Evolutionary conservation across 2,888 invertebrate species (phyloP).

Genomic region (Rhabditophanes sp.): DNA sequence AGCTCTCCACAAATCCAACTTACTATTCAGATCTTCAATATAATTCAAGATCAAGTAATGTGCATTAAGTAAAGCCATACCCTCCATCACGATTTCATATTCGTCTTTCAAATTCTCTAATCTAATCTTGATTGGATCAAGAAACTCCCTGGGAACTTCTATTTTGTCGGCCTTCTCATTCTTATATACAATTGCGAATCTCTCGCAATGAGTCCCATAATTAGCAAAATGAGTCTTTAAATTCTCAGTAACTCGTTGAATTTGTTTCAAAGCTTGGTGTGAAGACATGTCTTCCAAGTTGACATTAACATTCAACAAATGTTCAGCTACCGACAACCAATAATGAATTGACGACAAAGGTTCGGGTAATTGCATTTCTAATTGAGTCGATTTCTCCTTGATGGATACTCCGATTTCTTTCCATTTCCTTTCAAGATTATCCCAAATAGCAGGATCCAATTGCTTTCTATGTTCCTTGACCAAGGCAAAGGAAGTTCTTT

Average conservation of each 20-base stretch:
- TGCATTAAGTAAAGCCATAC: constrained; percentile 23
- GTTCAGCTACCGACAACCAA: constrained; percentile 13
- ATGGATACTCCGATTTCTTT: constrained; percentile 8
- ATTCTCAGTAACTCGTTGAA: constrained; percentile 4
- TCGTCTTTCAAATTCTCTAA: constrained; percentile 25
- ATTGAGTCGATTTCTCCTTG: constrained; percentile 9
- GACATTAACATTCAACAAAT: constrained; percentile 10
- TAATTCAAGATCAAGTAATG: constrained; percentile 28
- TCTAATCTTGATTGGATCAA: constrained; percentile 23
- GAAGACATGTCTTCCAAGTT: constrained; percentile 7
- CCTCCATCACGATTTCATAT: constrained; percentile 20
- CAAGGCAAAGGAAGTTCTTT: too few relatives aligned
- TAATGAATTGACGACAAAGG: constrained; percentile 8
- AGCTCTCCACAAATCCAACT: constrained; percentile 16
- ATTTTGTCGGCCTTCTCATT: constrained; percentile 23
- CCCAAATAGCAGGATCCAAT: too few relatives aligned
- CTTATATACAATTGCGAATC: too few relatives aligned
- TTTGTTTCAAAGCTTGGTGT: constrained; percentile 6
- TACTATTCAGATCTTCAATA: constrained; percentile 26
- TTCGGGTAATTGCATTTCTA: constrained; percentile 12
- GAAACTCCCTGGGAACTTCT: constrained; percentile 21
- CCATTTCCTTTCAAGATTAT: too few relatives aligned
- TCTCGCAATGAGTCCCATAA: too few relatives aligned
- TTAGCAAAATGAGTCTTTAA: too few relatives aligned
- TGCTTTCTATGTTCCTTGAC: too few relatives aligned